Percentiles rank a stretch among this genome's conserved stretches.
phyloP scores from a whole-genome alignment of 37 sponge, comb jelly and placozoan genomes.

The Tethya wilhelma region DNA sequence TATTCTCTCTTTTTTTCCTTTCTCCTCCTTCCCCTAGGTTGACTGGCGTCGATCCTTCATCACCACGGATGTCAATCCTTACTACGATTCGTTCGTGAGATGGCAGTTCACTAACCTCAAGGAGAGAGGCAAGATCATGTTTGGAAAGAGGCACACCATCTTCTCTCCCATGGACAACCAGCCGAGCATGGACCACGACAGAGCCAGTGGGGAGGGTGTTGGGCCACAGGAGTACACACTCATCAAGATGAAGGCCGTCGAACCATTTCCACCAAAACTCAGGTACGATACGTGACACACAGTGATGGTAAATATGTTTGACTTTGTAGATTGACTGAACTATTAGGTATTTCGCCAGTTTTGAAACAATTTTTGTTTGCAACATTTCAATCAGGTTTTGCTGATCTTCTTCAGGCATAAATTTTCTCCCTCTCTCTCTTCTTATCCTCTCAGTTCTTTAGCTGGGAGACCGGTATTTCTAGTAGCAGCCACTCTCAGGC shows the following conservation, averaged over 20 bases:
- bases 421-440: not conserved
- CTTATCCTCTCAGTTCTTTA: constrained; percentile 42
- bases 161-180: constrained; percentile 92
- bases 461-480: constrained; percentile 83
- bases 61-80: constrained; percentile 97
- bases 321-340: not conserved
- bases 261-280: constrained; percentile 84
- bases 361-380: not conserved
- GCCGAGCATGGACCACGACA: constrained; percentile 99
- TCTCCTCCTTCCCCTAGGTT: constrained; percentile 47
- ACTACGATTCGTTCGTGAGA: constrained; percentile 97
- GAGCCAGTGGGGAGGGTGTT: constrained; percentile 95
- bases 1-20: not conserved
- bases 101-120: constrained; percentile 97
- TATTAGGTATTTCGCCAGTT: not conserved
- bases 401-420: not conserved
- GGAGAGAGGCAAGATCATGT: constrained; percentile 88
- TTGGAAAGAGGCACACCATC: constrained; percentile 97
- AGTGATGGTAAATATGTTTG: not conserved
- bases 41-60: constrained; percentile 99
- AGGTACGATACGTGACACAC: constrained; percentile 15
- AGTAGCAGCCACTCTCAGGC: constrained; percentile 96
- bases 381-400: not conserved
- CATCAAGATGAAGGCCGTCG: constrained; percentile 90
- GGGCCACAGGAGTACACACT: constrained; percentile 99